Evolutionary conservation across 2,113 vertebrate genomes (phyloP).

Genomic region (Atherinomorus stipes): DNA sequence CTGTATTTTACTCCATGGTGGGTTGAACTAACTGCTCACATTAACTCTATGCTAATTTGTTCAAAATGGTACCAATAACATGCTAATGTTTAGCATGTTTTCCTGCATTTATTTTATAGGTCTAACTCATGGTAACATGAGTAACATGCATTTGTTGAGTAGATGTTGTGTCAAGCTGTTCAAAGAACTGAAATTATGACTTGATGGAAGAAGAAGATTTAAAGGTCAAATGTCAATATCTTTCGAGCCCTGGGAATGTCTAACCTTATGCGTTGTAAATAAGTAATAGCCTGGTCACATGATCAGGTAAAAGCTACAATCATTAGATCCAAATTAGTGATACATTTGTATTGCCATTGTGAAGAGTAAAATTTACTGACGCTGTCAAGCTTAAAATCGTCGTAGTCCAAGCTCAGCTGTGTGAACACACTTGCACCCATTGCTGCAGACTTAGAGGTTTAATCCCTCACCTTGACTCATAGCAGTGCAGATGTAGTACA

Average conservation of each 20-base stretch:
- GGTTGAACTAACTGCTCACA: background rate
- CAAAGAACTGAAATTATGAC: background rate
- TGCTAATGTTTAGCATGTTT: background rate
- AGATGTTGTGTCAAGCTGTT: too few species aligned
- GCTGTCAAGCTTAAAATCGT: background rate
- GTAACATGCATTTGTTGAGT: too few species aligned
- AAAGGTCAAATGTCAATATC: background rate
- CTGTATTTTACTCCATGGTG: background rate
- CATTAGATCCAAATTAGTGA: too few species aligned
- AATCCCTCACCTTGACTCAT: background rate
- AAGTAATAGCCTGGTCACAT: too few species aligned
- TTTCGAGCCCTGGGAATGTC: too few species aligned
- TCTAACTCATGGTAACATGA: too few species aligned
- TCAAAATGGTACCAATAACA: background rate
- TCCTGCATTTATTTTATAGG: background rate
- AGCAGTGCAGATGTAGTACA: background rate
- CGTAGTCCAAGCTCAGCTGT: background rate
- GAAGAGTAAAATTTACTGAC: background rate
- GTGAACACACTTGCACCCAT: background rate
- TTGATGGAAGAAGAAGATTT: background rate
- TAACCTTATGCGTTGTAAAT: too few species aligned
- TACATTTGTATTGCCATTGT: too few species aligned
- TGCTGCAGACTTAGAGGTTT: background rate
- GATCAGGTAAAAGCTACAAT: too few species aligned
- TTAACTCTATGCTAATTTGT: background rate